phyloP scores from a whole-genome alignment of 1,140 invertebrate genomes.

The Myzus persicae region DNA sequence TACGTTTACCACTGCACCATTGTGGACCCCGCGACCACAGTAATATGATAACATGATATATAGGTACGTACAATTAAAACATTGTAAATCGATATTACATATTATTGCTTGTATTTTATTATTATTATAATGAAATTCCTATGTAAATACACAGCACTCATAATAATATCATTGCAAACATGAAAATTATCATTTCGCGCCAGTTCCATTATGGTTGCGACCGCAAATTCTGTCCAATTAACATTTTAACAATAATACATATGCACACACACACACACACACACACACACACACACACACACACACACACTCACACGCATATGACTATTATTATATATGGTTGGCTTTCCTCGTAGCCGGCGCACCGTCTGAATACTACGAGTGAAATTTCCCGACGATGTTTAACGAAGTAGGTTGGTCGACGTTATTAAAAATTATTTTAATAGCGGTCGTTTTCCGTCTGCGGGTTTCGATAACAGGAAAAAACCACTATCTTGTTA shows the following conservation, averaged over 20 bases:
- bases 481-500: neutral
- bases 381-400: constrained; percentile 5
- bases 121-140: neutral
- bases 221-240: constrained; percentile 14
- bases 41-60: neutral
- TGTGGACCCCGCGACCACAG: neutral
- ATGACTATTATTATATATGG: neutral
- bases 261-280: neutral
- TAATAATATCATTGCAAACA: neutral
- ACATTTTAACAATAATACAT: neutral
- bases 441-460: constrained; percentile 14
- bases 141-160: neutral
- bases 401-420: constrained; percentile 12
- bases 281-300: too few relatives aligned
- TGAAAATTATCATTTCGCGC: neutral
- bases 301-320: too few relatives aligned
- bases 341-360: neutral
- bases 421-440: constrained; percentile 20
- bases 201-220: neutral
- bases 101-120: neutral
- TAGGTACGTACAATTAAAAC: neutral
- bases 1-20: neutral
- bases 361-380: neutral
- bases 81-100: neutral
- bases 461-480: neutral